Conservation (phyloP, 2,888 invertebrate genomes). For the Augiades crinisus region DNA sequence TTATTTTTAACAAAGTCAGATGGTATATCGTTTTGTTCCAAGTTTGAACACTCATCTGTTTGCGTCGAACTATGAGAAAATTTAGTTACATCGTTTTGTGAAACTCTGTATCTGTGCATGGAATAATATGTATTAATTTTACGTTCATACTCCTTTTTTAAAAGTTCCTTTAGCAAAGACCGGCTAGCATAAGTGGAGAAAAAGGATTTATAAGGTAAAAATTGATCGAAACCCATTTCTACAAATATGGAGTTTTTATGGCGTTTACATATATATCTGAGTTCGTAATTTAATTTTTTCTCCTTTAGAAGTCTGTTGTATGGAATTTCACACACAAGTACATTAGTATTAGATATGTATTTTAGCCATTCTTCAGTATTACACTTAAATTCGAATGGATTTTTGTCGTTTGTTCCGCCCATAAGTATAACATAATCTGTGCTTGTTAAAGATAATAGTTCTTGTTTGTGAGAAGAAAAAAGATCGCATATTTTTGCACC, state of each 20-base stretch:
- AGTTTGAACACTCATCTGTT: too few relatives aligned
- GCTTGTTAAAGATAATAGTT: background rate
- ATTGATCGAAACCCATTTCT: background rate
- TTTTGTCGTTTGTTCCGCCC: constrained; percentile 1
- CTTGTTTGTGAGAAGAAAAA: constrained; percentile 5
- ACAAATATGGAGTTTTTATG: constrained; percentile 2
- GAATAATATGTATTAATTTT: background rate
- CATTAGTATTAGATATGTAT: background rate
- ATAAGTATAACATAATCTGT: constrained; percentile 5
- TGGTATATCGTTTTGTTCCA: too few relatives aligned
- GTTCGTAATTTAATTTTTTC: constrained; percentile 24
- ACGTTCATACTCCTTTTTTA: constrained; percentile 12
- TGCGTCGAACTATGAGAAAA: too few relatives aligned
- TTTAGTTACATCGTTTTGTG: too few relatives aligned
- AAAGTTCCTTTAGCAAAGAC: constrained; percentile 13
- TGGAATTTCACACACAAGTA: constrained; percentile 8
- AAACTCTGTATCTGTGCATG: too few relatives aligned
- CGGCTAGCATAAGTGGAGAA: constrained; percentile 7
- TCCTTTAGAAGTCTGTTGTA: constrained; percentile 20
- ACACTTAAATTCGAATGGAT: constrained; percentile 2
- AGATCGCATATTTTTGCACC: background rate
- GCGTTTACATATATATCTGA: constrained; percentile 16
- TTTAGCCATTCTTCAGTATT: background rate
- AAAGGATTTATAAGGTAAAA: constrained; percentile 4
- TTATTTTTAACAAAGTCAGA: too few relatives aligned